A percentile compares a stretch with the other conserved stretches of the same genome.
Evolutionary conservation across 2,113 vertebrate genomes (phyloP).

Genomic region (Chelonoidis abingdonii): DNA sequence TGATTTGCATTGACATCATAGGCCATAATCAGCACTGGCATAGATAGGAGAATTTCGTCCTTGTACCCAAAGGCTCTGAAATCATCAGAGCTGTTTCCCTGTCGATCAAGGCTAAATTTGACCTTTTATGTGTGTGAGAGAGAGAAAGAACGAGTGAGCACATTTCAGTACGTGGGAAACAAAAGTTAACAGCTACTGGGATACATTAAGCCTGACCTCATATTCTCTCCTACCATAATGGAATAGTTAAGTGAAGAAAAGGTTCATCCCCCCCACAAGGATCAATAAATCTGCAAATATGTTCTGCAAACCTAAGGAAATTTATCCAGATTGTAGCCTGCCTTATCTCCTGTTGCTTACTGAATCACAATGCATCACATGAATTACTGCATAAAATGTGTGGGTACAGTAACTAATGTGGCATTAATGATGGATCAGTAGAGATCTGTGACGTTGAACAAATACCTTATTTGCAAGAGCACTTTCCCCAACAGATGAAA

Average conservation of each 20-base stretch:
- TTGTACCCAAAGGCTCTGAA: background rate
- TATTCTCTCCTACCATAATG: conserved; percentile 30
- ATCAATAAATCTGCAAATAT: conserved; percentile 71
- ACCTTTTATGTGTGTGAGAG: background rate
- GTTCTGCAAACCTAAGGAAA: conserved; percentile 69
- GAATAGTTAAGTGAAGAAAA: conserved; percentile 29
- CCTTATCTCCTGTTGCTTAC: conserved; percentile 71
- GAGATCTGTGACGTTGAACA: conserved; percentile 62
- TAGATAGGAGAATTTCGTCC: no score
- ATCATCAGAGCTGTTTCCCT: background rate
- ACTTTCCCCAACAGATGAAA: conserved; percentile 40
- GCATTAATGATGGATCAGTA: conserved; percentile 68
- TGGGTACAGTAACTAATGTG: conserved; percentile 52
- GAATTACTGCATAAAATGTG: conserved; percentile 46
- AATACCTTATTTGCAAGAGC: conserved; percentile 70
- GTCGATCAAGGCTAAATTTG: background rate
- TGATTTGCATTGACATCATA: background rate
- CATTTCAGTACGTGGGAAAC: background rate
- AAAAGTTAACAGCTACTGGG: background rate
- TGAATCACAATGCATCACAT: conserved; percentile 67
- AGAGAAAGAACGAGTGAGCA: background rate
- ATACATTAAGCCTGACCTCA: conserved; percentile 25
- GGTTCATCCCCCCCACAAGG: background rate
- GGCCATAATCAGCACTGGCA: background rate
- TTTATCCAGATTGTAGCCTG: conserved; percentile 72